Conservation (phyloP, 2,888 invertebrate genomes). For the Metalampra italica region DNA sequence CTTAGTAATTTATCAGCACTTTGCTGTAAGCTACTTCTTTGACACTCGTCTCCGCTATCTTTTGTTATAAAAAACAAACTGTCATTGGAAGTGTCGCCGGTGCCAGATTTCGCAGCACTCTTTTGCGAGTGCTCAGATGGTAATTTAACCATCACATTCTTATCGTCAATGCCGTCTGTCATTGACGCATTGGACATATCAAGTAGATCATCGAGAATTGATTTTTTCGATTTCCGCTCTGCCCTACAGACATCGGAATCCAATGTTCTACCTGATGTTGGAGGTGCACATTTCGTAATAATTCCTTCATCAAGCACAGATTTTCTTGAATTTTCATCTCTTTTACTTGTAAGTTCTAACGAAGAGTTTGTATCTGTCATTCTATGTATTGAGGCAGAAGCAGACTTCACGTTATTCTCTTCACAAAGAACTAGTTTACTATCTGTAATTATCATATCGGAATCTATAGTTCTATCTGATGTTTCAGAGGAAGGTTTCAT, state of each 20-base stretch:
- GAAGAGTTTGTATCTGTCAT: too few relatives aligned
- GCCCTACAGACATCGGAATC: neutral
- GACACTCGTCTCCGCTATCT: slow-evolving; percentile 28
- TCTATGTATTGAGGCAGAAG: too few relatives aligned
- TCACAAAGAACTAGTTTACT: too few relatives aligned
- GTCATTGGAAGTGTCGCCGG: slow-evolving; percentile 24
- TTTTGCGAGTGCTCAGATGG: slow-evolving; percentile 13
- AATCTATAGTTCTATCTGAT: too few relatives aligned
- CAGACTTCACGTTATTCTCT: too few relatives aligned
- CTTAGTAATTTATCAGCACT: neutral
- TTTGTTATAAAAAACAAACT: slow-evolving; percentile 35
- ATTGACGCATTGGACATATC: slow-evolving; percentile 39
- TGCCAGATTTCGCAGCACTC: neutral
- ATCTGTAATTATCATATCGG: too few relatives aligned
- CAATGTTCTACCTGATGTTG: neutral
- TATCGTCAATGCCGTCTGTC: slow-evolving; percentile 20
- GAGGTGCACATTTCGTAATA: too few relatives aligned
- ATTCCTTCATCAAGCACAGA: too few relatives aligned
- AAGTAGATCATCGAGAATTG: slow-evolving; percentile 38
- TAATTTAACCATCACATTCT: slow-evolving; percentile 16
- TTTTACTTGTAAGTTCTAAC: too few relatives aligned
- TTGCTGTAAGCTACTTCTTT: slow-evolving; percentile 10
- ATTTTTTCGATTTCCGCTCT: slow-evolving; percentile 19
- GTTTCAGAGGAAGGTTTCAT: too few relatives aligned
- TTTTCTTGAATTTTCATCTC: too few relatives aligned